These are phyloP conservation scores for Heliconius hermathena DNA, from an alignment of 1,140 invertebrate species.

Conservation along the genomic window DNA sequence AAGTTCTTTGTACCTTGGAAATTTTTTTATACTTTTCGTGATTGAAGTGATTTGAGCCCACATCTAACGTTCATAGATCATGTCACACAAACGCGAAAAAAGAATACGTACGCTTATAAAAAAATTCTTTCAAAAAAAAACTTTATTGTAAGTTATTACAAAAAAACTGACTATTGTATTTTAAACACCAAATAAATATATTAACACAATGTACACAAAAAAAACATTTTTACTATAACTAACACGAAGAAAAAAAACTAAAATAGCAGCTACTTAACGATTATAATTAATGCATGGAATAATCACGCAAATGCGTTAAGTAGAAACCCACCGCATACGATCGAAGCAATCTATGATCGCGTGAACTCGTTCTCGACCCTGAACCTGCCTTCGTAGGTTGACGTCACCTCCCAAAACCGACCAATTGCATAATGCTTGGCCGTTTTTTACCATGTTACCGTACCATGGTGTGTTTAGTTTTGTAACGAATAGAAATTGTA, in stretches of 20 bases:
- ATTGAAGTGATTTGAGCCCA: too few relatives aligned
- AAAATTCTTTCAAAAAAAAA: too few relatives aligned
- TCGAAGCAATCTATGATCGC: conserved; percentile 33
- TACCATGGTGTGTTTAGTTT: background rate
- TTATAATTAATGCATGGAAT: conserved; percentile 13
- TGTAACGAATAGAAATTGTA: background rate
- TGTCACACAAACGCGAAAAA: too few relatives aligned
- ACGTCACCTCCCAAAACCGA: conserved; percentile 58
- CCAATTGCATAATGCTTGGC: conserved; percentile 66
- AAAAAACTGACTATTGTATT: too few relatives aligned
- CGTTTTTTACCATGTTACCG: conserved; percentile 25
- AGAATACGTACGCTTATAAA: too few relatives aligned
- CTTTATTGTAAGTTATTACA: too few relatives aligned
- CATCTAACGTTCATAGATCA: too few relatives aligned
- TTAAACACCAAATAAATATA: too few relatives aligned
- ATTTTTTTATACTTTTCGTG: too few relatives aligned
- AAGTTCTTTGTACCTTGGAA: too few relatives aligned
- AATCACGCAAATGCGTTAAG: conserved; percentile 13
- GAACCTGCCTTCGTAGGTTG: conserved; percentile 56
- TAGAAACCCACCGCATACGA: conserved; percentile 24
- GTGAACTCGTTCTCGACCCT: conserved; percentile 59
- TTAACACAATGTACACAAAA: background rate
- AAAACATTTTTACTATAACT: background rate
- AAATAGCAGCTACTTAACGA: background rate
- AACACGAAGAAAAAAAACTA: background rate